Percentiles rank a stretch among this genome's conserved stretches.
These are phyloP conservation scores for Caenorhabditis sinica DNA, from an alignment of 2,888 invertebrate genomes.

Conservation along the genomic window DNA sequence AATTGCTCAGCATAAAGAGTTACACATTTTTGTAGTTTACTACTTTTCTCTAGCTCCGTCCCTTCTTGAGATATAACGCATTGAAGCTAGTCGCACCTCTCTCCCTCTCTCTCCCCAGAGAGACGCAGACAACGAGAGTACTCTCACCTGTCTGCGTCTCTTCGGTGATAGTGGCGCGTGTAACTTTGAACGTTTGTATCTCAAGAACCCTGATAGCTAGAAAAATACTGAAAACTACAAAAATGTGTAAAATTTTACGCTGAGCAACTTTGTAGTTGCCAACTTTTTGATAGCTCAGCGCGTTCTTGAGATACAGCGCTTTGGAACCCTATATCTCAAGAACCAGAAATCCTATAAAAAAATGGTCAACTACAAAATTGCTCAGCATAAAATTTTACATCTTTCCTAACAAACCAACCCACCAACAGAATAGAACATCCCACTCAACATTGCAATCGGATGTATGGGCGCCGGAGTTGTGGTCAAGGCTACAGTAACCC, in stretches of 20 bases:
- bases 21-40: too few species aligned
- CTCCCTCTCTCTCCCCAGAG: too few species aligned
- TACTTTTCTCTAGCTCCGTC: too few species aligned
- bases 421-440: conserved; percentile 73
- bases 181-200: neutral
- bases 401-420: neutral
- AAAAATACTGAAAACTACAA: too few species aligned
- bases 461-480: conserved; percentile 59
- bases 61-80: too few species aligned
- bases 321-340: neutral
- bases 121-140: too few species aligned
- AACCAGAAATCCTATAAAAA: neutral
- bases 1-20: too few species aligned
- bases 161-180: neutral
- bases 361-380: neutral
- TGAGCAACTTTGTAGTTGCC: too few species aligned
- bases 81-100: too few species aligned
- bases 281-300: too few species aligned
- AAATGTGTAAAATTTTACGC: too few species aligned
- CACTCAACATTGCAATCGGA: conserved; percentile 70
- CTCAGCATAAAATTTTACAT: neutral
- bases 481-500: conserved; percentile 58
- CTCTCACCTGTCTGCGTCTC: too few species aligned
- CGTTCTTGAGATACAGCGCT: neutral
- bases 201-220: neutral